These are phyloP conservation scores for Microdon myrmicae DNA, from an alignment of 2,888 invertebrate species.

Conservation along the genomic window DNA sequence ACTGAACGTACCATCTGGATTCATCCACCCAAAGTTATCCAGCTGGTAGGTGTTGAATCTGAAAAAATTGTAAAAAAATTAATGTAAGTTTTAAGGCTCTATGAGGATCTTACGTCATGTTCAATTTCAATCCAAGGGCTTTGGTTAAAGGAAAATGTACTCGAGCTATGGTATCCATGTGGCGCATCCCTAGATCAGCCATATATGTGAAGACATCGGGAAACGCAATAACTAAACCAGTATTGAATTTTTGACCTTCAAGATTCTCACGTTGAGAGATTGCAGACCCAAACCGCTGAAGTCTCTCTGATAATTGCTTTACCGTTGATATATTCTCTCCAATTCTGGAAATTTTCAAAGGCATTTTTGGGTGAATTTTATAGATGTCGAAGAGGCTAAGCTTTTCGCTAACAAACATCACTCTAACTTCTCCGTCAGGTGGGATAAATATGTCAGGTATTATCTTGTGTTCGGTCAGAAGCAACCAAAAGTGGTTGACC, in stretches of 20 bases:
- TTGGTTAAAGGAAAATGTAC: slow-evolving; percentile 64
- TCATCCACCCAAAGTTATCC: slow-evolving; percentile 70
- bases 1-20: slow-evolving; percentile 70
- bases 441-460: slow-evolving; percentile 59
- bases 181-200: slow-evolving; percentile 62
- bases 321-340: slow-evolving; percentile 39
- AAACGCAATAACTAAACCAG: slow-evolving; percentile 63
- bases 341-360: slow-evolving; percentile 54
- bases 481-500: slow-evolving; percentile 62
- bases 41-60: slow-evolving; percentile 65
- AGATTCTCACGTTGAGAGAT: slow-evolving; percentile 61
- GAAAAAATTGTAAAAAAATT: slow-evolving; percentile 14
- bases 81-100: neutral
- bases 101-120: slow-evolving; percentile 62
- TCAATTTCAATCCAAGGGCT: slow-evolving; percentile 64
- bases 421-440: slow-evolving; percentile 60
- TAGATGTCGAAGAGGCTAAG: slow-evolving; percentile 59
- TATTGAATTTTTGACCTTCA: slow-evolving; percentile 61
- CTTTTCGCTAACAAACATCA: slow-evolving; percentile 33
- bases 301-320: slow-evolving; percentile 51
- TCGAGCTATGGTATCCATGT: slow-evolving; percentile 67
- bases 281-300: slow-evolving; percentile 58
- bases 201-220: slow-evolving; percentile 64
- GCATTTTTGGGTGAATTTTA: slow-evolving; percentile 58
- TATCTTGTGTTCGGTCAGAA: slow-evolving; percentile 42